These are phyloP conservation scores for Meghimatium bilineatum DNA, from an alignment of 2,888 invertebrate species.

Conservation along the genomic window DNA sequence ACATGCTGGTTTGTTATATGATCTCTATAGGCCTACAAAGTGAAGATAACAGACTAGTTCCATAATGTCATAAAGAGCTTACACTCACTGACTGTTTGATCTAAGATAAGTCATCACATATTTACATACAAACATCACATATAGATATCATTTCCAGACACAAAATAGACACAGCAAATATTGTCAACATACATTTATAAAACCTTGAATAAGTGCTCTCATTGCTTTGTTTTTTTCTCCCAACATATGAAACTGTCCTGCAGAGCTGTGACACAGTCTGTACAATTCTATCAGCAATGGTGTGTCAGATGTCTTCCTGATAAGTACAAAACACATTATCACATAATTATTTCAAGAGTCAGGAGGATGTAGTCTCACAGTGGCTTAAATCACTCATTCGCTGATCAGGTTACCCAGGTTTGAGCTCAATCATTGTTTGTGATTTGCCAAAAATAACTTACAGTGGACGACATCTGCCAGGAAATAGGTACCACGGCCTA, in stretches of 20 bases:
- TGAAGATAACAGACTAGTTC: too few relatives aligned
- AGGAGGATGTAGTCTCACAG: too few relatives aligned
- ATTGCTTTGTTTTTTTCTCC: constrained; percentile 67
- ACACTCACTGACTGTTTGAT: too few relatives aligned
- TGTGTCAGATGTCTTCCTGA: constrained; percentile 40
- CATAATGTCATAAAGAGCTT: too few relatives aligned
- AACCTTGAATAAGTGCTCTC: constrained; percentile 62
- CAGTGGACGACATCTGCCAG: too few relatives aligned
- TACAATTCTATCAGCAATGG: constrained; percentile 61
- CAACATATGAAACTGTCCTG: constrained; percentile 60
- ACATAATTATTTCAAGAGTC: too few relatives aligned
- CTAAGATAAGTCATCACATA: neutral
- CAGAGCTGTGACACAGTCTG: constrained; percentile 62
- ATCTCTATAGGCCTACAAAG: too few relatives aligned
- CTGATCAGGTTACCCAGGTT: neutral
- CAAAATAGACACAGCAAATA: neutral
- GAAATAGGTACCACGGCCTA: too few relatives aligned
- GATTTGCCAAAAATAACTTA: too few relatives aligned
- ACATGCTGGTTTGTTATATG: too few relatives aligned
- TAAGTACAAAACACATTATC: too few relatives aligned
- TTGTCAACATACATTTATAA: constrained; percentile 60
- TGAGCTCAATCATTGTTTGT: too few relatives aligned
- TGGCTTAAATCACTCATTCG: neutral
- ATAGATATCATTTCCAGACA: neutral
- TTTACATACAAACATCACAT: neutral